Conservation (phyloP, 2,888 invertebrate species). For the Hemithea aestivaria region DNA sequence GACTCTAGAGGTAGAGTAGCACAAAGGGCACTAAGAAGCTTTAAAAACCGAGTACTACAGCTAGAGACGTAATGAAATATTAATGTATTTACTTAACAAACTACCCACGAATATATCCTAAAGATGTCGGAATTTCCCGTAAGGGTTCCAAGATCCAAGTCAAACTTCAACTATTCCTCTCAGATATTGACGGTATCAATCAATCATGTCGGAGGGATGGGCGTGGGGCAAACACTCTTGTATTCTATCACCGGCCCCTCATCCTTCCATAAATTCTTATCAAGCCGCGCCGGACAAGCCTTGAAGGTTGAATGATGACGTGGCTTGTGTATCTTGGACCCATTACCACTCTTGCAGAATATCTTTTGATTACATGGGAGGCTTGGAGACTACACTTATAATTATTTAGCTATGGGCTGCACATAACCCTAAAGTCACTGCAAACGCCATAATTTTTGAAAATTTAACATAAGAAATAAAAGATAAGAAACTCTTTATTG, state of each 20-base stretch:
- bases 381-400: no score
- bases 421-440: no score
- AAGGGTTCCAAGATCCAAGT: conserved; percentile 11
- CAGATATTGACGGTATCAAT: conserved; percentile 48
- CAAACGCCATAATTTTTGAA: no score
- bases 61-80: background rate
- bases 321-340: conserved; percentile 52
- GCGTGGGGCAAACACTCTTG: conserved; percentile 51
- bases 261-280: conserved; percentile 72
- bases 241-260: conserved; percentile 64
- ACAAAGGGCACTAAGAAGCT: no score
- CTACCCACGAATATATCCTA: no score
- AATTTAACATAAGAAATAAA: no score
- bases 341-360: conserved; percentile 36
- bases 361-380: conserved; percentile 36
- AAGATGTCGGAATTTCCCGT: background rate
- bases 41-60: no score
- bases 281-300: conserved; percentile 52
- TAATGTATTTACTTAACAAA: no score
- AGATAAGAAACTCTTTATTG: no score
- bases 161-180: conserved; percentile 44
- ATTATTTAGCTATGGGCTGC: no score
- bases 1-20: no score
- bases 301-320: conserved; percentile 63
- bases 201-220: conserved; percentile 56